These are phyloP conservation scores for Diogma glabrata DNA, from an alignment of 2,888 invertebrate species.

Conservation along the genomic window DNA sequence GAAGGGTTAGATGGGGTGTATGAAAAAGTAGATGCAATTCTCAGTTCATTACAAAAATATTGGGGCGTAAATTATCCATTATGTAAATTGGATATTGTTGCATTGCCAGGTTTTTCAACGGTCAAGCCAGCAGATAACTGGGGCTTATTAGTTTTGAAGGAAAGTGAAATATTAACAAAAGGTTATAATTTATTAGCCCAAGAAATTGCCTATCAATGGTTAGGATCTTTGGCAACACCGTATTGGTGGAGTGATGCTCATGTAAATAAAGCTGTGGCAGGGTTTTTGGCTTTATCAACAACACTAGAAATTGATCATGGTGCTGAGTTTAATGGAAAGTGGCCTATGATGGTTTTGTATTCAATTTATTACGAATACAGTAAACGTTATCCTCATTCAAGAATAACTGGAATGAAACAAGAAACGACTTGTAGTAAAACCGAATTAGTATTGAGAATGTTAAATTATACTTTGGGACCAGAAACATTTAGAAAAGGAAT, in stretches of 20 bases:
- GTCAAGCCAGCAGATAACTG: slow-evolving; percentile 65
- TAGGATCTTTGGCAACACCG: slow-evolving; percentile 63
- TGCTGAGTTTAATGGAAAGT: slow-evolving; percentile 59
- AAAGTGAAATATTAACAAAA: slow-evolving; percentile 55
- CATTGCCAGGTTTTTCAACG: slow-evolving; percentile 57
- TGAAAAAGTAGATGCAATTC: slow-evolving; percentile 44
- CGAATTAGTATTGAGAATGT: slow-evolving; percentile 76
- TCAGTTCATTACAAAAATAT: slow-evolving; percentile 47
- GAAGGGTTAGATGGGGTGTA: slow-evolving; percentile 41
- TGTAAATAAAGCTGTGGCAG: slow-evolving; percentile 63
- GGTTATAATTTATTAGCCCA: slow-evolving; percentile 56
- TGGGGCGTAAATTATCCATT: slow-evolving; percentile 56
- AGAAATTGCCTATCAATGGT: slow-evolving; percentile 69
- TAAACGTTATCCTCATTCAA: slow-evolving; percentile 64
- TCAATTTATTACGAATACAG: slow-evolving; percentile 71
- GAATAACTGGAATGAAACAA: slow-evolving; percentile 57
- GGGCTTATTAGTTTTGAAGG: slow-evolving; percentile 72
- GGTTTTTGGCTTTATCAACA: slow-evolving; percentile 60
- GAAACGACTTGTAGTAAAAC: slow-evolving; percentile 65
- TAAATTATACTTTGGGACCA: slow-evolving; percentile 72
- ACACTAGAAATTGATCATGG: slow-evolving; percentile 59
- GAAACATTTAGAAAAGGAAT: slow-evolving; percentile 62
- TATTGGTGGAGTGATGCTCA: slow-evolving; percentile 67
- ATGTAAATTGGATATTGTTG: slow-evolving; percentile 57
- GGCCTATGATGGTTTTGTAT: slow-evolving; percentile 68